Conservation (phyloP, 2,888 invertebrate genomes). For the Caenorhabditis virilis region DNA sequence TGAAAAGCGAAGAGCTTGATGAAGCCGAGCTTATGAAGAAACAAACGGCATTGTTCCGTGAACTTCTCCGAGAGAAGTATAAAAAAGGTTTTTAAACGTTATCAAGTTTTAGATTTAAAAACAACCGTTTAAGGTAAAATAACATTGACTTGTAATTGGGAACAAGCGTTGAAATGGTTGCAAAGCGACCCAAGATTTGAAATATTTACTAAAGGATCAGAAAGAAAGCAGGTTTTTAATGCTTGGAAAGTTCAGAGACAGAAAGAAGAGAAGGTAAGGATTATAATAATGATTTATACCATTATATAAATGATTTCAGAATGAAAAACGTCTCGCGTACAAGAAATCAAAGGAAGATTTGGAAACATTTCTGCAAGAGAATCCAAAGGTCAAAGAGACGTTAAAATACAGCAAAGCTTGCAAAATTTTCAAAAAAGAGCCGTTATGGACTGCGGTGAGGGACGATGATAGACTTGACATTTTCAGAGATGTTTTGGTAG, state of each 20-base stretch:
- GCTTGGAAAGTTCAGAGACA: conserved; percentile 95
- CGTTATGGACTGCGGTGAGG: conserved; percentile 85
- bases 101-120: background rate
- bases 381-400: conserved; percentile 76
- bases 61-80: conserved; percentile 86
- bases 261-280: conserved; percentile 84
- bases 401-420: conserved; percentile 69
- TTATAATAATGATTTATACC: conserved; percentile 1
- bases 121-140: conserved; percentile 28
- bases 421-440: conserved; percentile 71
- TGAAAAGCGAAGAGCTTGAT: conserved; percentile 78
- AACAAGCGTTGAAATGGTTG: conserved; percentile 93
- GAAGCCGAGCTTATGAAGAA: conserved; percentile 75
- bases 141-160: conserved; percentile 77
- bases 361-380: conserved; percentile 85
- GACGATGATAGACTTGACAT: conserved; percentile 93
- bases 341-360: conserved; percentile 95
- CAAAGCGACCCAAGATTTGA: conserved; percentile 86
- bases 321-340: conserved; percentile 84
- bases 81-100: conserved; percentile 30
- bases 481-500: conserved; percentile 86
- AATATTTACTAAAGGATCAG: conserved; percentile 85
- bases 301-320: conserved; percentile 70
- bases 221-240: conserved; percentile 97
- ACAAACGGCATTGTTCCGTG: conserved; percentile 90